A percentile compares a stretch with the other conserved stretches of the same genome.
Conservation (phyloP, 2,797 vertebrate genomes). For the Nyctalus aviator region DNA sequence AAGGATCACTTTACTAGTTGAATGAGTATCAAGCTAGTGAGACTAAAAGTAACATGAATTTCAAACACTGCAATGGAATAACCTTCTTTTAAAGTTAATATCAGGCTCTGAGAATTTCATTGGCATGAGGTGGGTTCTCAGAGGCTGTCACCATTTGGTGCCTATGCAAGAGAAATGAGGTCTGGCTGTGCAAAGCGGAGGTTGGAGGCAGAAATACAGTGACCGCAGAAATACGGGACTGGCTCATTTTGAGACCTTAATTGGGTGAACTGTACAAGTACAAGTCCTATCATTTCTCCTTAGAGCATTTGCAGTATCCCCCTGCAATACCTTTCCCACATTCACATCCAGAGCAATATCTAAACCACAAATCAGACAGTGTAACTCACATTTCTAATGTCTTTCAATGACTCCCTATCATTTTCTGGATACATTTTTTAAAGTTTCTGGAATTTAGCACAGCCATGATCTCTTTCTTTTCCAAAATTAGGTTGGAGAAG, state of each 20-base stretch:
- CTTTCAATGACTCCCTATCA: neutral
- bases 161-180: neutral
- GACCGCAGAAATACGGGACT: neutral
- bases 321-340: neutral
- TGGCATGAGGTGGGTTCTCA: neutral
- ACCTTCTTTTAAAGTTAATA: neutral
- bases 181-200: neutral
- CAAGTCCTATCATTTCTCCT: neutral
- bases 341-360: neutral
- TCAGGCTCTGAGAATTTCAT: neutral
- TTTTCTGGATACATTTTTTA: constrained; percentile 7
- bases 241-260: neutral
- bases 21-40: constrained; percentile 7
- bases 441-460: constrained; percentile 10
- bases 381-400: neutral
- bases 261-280: neutral
- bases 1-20: neutral
- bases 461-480: neutral
- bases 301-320: neutral
- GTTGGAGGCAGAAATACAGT: neutral
- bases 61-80: neutral
- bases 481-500: neutral
- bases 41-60: neutral
- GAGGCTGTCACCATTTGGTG: neutral
- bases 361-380: neutral